Base-by-base conservation (phyloP, 1,140 invertebrate genomes). In the Drosophila parvula region DNA sequence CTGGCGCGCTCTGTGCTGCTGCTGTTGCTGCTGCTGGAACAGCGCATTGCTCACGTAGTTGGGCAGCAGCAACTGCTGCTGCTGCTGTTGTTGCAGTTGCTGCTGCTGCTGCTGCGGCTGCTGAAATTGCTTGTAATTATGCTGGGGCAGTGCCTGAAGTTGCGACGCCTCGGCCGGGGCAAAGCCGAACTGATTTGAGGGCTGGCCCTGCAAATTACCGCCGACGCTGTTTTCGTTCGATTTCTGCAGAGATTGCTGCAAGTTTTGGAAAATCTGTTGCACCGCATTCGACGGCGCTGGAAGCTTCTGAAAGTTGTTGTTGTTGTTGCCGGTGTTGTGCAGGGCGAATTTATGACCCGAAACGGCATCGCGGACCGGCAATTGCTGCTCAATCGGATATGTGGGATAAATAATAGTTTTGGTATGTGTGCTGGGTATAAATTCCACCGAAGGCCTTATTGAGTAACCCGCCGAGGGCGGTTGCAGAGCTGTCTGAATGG, bases 371-470 rank as follows among this genome's bases (percentile, higher is more conserved):
- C 81, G 85, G 56, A 83, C 77, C 62, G 90, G 90, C 79, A 91
- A 89, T 89, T 91, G 90, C 77, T 91, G 90, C 65, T 91, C 85
- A 61, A 90, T 84, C 65, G 90, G 81, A 77, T 89, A 91, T 78
- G 90, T 84, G 73, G 82, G 90, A 88, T 88, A 91, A 79, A 90
- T 79, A 82, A 90, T 70, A 38, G 76, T 85, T 58, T 91, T 90
- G 41, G 86, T 86, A 57, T 89, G 86, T 75, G 90, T 80, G 63
- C 84, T 90, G 41, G 90, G 88, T 83, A 91, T 80, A 77, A 91
- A 91, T 90, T 91, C 90, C 41, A 92, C 76, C 45, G 91, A 92
- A 75, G 91, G 91, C 59, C 91, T 79, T 48, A 92, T 91, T 62
- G 91, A 90, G 68, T 90, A 91, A 56, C 88, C 88, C 53, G 74